Base-by-base conservation (phyloP, 2,797 vertebrate genomes). In the Ara ararauna region DNA sequence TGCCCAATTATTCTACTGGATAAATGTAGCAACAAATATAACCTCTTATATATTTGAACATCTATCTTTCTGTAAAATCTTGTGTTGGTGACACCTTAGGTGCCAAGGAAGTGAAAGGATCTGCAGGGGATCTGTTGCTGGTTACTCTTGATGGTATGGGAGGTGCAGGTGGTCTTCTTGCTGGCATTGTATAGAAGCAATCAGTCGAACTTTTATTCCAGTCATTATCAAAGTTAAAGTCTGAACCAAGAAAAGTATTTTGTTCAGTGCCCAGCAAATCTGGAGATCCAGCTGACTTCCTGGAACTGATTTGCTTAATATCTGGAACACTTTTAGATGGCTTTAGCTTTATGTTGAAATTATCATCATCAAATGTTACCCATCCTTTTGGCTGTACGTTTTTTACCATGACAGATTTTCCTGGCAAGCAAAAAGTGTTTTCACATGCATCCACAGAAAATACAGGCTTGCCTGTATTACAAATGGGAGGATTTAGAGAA, bases 311-410 rank as follows among this genome's bases (percentile, higher is more conserved):
- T 51, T 23, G 92, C 34, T 93, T 83, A 29, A 94, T 79, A 61
- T 96, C 93, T 36, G 97, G 97, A 87, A 97, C 94, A 11, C 96
- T 97, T 42, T 97, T 97, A 23, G 90, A 89, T 29, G 96, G 88
- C 93, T 96, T 97, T 13, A 95, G 89, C 90, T 91, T 97, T 40
- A 65, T 0, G 14, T 14, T 45, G 32, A 98, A 97, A 93, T 91
- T 82, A 2, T 98, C 98, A 30, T 99, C 99, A 19, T 99, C 99
- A 40, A 99, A 99, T 1, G 99, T 99, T 93, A 99, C 99, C 99
- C 99, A 99, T 68, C 98, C 98, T 97, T 98, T 98, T 40, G 97
- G 92, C 62, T 95, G 97, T 48, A 97, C 94, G 9, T 90, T 97
- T 42, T 85, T 96, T 23, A 79, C 86, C 54, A 91, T 38, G 22